Base-by-base conservation (phyloP, 92 coral and sea anemone genomes). In the Porites evermanni region DNA sequence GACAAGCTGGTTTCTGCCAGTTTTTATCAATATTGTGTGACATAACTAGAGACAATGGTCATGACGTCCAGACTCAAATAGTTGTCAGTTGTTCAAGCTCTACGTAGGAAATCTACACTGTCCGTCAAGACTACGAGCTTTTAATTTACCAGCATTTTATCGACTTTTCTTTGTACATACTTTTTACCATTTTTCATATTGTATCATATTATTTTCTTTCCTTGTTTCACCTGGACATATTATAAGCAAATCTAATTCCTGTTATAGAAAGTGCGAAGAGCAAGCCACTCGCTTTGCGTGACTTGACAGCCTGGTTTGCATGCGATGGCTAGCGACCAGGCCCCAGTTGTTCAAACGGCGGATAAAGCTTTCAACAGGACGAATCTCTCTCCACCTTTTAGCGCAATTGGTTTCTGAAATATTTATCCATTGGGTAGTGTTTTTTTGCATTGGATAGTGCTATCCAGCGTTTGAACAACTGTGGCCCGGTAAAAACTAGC, bases 141-240 rank as follows among this genome's bases (percentile, higher is more conserved):
- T 83, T 72, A 72, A 60, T 63, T 83, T 72, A 26, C 18, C 79
- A 70, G 23, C 24, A 47, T 83, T 70, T 83, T 83, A 83, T 61
- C 72, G 6, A 53, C 7, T n/a, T 12, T 54, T 8, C 79, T 72
- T 82, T 82, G 80, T 73, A 83, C 9, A 74, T 20, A 64, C 21
- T 83, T 83, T 83, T 83, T 72, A 83, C 24, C 53, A 63, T 44
- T 38, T 83, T 74, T 63, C 60, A 50, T 82, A 70, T 60, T 83
- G 79, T 83, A 83, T 72, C 59, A 56, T 16, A 56, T 44, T 18
- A 26, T 26, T n/a, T 82, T 83, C 9, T 73, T 72, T 21, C 56
- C n/a, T 26, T 18, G 17, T 56, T 70, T 38, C 68, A 12, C 23
- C 29, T 16, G 64, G 23, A 51, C 59, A 78, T 52, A 63, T n/a